Conservation (phyloP, 1,140 invertebrate genomes). For the Drosophila obscura region DNA sequence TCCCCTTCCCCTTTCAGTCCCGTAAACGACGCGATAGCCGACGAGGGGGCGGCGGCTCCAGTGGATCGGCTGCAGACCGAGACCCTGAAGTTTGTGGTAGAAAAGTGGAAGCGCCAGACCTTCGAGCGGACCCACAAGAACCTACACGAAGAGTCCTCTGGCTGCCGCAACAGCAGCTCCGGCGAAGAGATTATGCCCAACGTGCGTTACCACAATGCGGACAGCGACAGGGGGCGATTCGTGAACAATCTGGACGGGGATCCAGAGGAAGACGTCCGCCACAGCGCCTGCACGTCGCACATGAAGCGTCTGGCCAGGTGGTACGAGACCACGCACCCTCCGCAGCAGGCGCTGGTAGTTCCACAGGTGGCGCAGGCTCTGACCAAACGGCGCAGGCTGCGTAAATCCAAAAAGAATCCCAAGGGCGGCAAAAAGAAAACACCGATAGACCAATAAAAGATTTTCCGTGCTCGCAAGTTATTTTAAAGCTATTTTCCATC, state of each 20-base stretch:
- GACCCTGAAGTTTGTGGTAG: slow-evolving; percentile 55
- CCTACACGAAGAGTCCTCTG: background rate
- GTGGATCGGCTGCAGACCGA: slow-evolving; percentile 12
- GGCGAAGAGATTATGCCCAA: slow-evolving; percentile 57
- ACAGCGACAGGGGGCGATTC: slow-evolving; percentile 30
- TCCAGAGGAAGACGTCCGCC: background rate
- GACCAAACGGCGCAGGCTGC: background rate
- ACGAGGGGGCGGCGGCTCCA: background rate
- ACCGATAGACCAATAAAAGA: slow-evolving; percentile 41
- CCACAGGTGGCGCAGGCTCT: background rate
- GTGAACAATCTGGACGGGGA: slow-evolving; percentile 57
- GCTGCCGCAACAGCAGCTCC: slow-evolving; percentile 10
- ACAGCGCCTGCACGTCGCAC: slow-evolving; percentile 1
- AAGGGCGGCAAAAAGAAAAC: background rate
- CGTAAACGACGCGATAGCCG: background rate
- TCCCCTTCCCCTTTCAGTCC: slow-evolving; percentile 60
- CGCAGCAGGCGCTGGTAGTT: background rate
- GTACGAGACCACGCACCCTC: background rate
- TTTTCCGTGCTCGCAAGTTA: background rate
- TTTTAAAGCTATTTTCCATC: slow-evolving; percentile 5
- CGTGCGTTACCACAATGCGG: slow-evolving; percentile 50
- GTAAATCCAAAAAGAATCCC: background rate
- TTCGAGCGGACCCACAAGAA: background rate
- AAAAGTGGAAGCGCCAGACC: slow-evolving; percentile 48
- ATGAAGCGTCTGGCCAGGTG: slow-evolving; percentile 18